phyloP scores from a whole-genome alignment of 2,888 invertebrate genomes.

The Athalia cordata region DNA sequence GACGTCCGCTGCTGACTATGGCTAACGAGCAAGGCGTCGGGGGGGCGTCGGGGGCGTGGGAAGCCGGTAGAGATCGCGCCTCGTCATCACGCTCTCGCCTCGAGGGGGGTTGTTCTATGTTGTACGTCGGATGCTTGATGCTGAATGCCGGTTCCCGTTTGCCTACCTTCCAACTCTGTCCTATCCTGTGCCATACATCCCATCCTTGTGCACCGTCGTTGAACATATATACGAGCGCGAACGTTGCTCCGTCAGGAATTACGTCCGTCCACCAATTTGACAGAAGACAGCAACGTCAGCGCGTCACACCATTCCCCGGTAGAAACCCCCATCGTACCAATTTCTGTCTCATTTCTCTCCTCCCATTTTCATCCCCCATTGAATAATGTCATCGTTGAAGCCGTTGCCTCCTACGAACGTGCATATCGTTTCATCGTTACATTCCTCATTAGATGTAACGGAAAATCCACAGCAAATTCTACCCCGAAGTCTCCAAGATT shows the following conservation, averaged over 20 bases:
- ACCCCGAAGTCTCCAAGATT: too few species aligned
- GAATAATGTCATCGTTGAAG: too few species aligned
- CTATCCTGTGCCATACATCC: background rate
- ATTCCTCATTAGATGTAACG: too few species aligned
- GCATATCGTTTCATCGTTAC: too few species aligned
- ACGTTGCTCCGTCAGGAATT: constrained; percentile 53
- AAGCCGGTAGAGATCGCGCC: constrained; percentile 69
- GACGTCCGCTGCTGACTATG: constrained; percentile 73
- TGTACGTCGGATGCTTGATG: background rate
- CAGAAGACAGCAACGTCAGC: constrained; percentile 64
- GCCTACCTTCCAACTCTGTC: constrained; percentile 26
- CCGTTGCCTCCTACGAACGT: too few species aligned
- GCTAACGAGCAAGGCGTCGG: constrained; percentile 72
- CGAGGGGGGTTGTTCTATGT: constrained; percentile 41
- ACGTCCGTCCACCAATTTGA: constrained; percentile 61
- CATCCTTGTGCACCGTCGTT: background rate
- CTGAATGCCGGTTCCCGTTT: background rate
- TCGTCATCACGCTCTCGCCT: constrained; percentile 67
- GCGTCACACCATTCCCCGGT: constrained; percentile 58
- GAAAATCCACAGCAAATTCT: too few species aligned
- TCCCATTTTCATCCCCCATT: too few species aligned
- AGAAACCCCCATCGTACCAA: background rate
- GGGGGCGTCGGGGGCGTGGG: constrained; percentile 70
- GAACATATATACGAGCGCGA: background rate
- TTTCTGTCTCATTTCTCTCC: background rate